Conservation (phyloP, 2,113 vertebrate species). For the Atrichornis clamosus region DNA sequence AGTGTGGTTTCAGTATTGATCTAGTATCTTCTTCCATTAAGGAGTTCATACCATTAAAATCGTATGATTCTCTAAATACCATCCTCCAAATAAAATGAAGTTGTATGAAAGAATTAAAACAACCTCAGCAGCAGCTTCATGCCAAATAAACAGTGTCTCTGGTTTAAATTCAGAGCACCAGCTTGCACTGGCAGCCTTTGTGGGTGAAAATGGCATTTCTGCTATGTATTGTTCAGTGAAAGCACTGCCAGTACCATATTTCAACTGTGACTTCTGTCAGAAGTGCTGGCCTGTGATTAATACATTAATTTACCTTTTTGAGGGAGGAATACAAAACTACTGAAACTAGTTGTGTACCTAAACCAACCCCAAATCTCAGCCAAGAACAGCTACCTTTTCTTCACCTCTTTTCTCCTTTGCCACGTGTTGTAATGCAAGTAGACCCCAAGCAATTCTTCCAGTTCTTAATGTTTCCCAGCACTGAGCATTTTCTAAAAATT, state of each 20-base stretch:
- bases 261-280: background rate
- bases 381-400: background rate
- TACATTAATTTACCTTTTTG: background rate
- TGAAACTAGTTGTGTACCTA: background rate
- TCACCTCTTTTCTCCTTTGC: background rate
- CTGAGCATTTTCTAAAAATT: background rate
- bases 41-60: background rate
- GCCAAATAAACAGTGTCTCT: background rate
- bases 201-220: background rate
- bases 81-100: background rate
- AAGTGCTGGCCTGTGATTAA: background rate
- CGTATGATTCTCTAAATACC: background rate
- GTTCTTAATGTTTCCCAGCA: background rate
- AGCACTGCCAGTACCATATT: background rate
- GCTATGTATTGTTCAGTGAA: background rate
- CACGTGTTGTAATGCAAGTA: background rate
- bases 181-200: background rate
- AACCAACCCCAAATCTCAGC: background rate
- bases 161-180: background rate
- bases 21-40: background rate
- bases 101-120: background rate
- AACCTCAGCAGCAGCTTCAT: background rate
- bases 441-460: background rate
- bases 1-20: background rate
- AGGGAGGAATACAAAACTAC: background rate